Evolutionary conservation across 2,797 vertebrate species (phyloP), one percentile per base, ranked within the genome.

Genomic region (Lithobates pipiens): DNA sequence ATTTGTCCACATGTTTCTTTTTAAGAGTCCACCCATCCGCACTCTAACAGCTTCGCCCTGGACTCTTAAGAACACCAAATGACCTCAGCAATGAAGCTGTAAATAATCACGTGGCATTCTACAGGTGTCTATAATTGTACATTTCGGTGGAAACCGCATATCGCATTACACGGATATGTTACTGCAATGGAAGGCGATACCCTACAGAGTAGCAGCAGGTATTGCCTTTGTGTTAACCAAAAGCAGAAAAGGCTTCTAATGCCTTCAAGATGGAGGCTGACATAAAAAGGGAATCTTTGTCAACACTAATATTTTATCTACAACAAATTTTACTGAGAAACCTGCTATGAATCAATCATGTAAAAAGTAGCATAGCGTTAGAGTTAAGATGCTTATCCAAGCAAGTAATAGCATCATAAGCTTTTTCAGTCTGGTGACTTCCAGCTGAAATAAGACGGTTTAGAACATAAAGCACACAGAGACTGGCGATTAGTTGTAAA

Each of bases 1-100:
- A 18, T 81, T 75, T 74, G 32, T 18, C 44, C 84, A 85, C 69
- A 67, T 85, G 84, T 85, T 80, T 74, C 61, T 27, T 75, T 73
- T 74, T 74, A 75, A 54, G 69, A 50, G 34, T 46, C 44, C 18
- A 46, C 5, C 10, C 65, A 85, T 21, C 46, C 54, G 46, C 70
- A 10, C 25, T 16, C 15, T 61, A 36, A 72, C 76, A 78, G 36
- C 83, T 85, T 46, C 57, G 54, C 32, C 13, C 42, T 54, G 25
- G 71, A 78, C 50, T 1, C 29, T 67, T 39, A 57, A 21, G 54
- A 54, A 15, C 25, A 73, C 21, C 39, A 15, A 85, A 32, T 68
- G 21, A 63, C 57, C 69, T 5, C 7, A 65, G 65, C 36, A 80
- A 84, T 71, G 25, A 65, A 72, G 29, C 74, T 80, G 68, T 67